These are phyloP conservation scores for Lamellibrachia satsuma DNA, from an alignment of 2,888 invertebrate species.

Conservation along the genomic window DNA sequence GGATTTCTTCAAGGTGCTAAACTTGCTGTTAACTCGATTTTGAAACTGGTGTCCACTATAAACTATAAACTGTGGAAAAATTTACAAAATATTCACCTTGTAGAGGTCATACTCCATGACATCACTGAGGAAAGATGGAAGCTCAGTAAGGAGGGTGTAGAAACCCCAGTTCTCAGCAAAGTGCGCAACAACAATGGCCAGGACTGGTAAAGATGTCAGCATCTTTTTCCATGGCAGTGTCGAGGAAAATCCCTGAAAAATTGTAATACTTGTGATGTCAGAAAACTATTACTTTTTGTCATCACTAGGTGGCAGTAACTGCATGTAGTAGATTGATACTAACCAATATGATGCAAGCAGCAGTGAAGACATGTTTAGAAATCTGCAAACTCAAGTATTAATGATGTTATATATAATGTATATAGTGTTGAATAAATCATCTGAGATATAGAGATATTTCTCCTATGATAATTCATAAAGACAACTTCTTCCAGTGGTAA, in stretches of 20 bases:
- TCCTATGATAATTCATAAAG: no score
- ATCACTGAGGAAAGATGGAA: conserved; percentile 66
- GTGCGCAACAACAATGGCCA: conserved; percentile 67
- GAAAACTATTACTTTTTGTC: background rate
- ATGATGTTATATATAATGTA: no score
- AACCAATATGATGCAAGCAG: no score
- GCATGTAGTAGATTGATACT: background rate
- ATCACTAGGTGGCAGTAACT: background rate
- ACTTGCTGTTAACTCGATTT: no score
- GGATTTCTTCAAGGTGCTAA: no score
- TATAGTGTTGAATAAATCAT: no score
- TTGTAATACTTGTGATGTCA: background rate
- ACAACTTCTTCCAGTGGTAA: no score
- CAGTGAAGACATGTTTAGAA: background rate
- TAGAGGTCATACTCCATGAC: conserved; percentile 58
- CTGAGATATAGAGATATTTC: no score
- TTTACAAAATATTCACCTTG: conserved; percentile 45
- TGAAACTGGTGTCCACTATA: background rate
- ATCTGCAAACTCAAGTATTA: no score
- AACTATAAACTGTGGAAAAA: background rate
- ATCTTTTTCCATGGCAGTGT: conserved; percentile 65
- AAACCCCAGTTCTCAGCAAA: conserved; percentile 68
- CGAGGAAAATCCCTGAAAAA: background rate
- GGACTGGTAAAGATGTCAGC: conserved; percentile 64
- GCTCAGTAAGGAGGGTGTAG: conserved; percentile 67